These are phyloP conservation scores for Otocyon megalotis DNA, from an alignment of 2,113 vertebrate species.

Conservation along the genomic window DNA sequence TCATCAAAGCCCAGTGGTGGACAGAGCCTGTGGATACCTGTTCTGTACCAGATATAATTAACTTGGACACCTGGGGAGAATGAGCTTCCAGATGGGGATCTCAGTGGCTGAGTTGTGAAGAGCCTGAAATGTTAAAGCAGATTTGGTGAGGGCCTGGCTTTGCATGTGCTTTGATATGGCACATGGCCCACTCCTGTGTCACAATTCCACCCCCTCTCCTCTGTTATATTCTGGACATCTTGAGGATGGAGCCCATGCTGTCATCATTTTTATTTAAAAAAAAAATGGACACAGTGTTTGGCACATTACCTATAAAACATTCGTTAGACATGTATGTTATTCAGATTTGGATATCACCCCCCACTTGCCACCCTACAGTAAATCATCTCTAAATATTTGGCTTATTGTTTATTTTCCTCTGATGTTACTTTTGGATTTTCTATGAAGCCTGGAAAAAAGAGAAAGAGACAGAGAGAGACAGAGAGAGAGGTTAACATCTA, in stretches of 20 bases:
- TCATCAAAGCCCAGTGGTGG: not conserved
- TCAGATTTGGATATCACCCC: not conserved
- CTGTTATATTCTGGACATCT: not conserved
- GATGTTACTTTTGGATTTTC: not conserved
- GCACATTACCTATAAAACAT: not conserved
- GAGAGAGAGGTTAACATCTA: not conserved
- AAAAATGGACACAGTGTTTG: not conserved
- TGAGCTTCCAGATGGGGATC: not conserved
- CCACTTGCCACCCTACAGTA: not conserved
- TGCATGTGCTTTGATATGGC: rapidly evolving
- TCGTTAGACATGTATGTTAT: not conserved
- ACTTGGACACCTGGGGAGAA: not conserved
- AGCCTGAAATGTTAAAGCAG: not conserved
- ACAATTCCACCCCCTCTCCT: not conserved
- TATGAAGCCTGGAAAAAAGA: not conserved
- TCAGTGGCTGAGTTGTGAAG: not conserved
- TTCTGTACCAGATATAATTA: not conserved
- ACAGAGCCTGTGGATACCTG: not conserved
- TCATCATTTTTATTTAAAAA: not conserved
- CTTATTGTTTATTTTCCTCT: not conserved
- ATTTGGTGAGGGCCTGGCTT: not conserved
- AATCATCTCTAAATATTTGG: not conserved
- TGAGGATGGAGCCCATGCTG: no score
- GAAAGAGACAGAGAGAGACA: not conserved
- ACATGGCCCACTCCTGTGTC: not conserved